phyloP scores from a whole-genome alignment of 2,888 invertebrate genomes.

The Diarsia mendica region DNA sequence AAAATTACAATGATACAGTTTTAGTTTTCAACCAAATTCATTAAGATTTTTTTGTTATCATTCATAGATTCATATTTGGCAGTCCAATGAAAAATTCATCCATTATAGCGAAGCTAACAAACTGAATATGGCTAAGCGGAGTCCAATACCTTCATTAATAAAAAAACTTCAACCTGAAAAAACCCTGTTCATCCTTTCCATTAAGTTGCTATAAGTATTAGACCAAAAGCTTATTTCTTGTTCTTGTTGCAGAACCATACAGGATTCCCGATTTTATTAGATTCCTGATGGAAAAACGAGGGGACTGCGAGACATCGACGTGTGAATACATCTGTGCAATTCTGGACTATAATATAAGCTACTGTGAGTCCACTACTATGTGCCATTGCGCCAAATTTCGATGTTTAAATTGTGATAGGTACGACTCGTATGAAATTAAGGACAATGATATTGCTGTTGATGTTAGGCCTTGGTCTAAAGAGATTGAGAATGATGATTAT shows the following conservation, averaged over 20 bases:
- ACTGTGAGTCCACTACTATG: slow-evolving; percentile 3
- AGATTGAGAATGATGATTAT: neutral
- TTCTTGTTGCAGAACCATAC: slow-evolving; percentile 36
- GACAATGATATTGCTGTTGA: neutral
- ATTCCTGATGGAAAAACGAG: slow-evolving; percentile 11
- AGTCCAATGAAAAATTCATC: too few relatives aligned
- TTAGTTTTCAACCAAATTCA: too few relatives aligned
- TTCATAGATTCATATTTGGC: too few relatives aligned
- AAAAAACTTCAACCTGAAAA: neutral
- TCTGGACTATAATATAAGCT: neutral
- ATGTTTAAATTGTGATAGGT: slow-evolving; percentile 19
- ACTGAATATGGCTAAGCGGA: neutral
- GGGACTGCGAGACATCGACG: neutral
- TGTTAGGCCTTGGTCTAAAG: neutral
- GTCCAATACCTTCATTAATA: neutral
- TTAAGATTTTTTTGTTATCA: too few relatives aligned
- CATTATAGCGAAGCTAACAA: neutral
- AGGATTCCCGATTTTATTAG: neutral
- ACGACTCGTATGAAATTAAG: neutral
- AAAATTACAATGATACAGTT: too few relatives aligned
- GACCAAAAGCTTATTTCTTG: slow-evolving; percentile 12
- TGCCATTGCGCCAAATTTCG: slow-evolving; percentile 16
- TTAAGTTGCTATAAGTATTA: neutral
- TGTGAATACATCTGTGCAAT: neutral
- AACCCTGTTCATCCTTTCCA: neutral